These are phyloP conservation scores for Sepioteuthis lessoniana DNA, from an alignment of 2,888 invertebrate species.

Conservation along the genomic window DNA sequence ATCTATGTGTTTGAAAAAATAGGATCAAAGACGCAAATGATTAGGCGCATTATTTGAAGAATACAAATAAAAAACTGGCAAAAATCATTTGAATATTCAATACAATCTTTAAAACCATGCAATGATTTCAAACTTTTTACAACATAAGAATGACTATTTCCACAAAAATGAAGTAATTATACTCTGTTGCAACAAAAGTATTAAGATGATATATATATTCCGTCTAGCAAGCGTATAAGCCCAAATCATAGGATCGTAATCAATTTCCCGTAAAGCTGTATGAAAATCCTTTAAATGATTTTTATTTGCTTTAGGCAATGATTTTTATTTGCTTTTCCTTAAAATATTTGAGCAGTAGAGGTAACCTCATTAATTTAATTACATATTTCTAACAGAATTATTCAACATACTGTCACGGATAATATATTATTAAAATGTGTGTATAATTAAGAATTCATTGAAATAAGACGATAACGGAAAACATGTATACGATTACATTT, in stretches of 20 bases:
- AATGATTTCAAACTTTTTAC: not conserved
- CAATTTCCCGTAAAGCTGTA: not conserved
- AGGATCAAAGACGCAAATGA: no score
- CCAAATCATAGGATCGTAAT: not conserved
- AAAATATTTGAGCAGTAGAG: not conserved
- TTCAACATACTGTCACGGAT: constrained; percentile 4
- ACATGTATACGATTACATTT: not conserved
- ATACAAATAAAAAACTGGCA: no score
- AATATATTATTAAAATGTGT: constrained; percentile 1
- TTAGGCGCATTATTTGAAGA: no score
- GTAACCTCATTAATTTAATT: not conserved
- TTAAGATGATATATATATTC: not conserved
- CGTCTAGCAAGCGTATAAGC: not conserved
- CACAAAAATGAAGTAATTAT: not conserved
- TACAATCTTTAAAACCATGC: not conserved
- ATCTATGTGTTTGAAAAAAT: no score
- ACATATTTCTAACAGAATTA: constrained; percentile 15
- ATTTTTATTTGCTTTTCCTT: not conserved
- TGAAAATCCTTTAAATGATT: not conserved
- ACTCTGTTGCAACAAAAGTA: not conserved
- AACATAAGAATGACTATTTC: not conserved
- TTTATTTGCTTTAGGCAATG: not conserved
- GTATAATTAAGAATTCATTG: not conserved
- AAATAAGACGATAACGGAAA: not conserved
- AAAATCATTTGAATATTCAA: no score